Percentiles rank a stretch among this genome's conserved stretches.
phyloP scores from a whole-genome alignment of 1,140 invertebrate genomes.

The Paraescarpia echinospica region DNA sequence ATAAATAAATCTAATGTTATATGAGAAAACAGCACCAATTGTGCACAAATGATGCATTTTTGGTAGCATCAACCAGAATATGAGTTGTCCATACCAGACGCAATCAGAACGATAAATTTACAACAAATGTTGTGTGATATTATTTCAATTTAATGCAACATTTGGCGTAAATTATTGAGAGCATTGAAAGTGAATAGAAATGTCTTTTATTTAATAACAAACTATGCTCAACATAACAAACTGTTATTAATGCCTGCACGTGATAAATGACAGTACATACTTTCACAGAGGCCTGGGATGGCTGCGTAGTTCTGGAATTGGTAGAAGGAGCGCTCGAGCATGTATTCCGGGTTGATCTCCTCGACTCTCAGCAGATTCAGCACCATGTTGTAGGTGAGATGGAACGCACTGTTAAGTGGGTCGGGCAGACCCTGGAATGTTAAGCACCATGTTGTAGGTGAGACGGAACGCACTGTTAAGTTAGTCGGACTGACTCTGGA shows the following conservation, averaged over 20 bases:
- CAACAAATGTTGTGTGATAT: too few relatives aligned
- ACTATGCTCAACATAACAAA: not conserved
- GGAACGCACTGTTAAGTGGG: slow-evolving; percentile 97
- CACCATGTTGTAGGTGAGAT: slow-evolving; percentile 99
- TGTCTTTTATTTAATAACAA: too few relatives aligned
- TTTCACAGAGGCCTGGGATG: slow-evolving; percentile 85
- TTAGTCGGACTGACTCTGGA: slow-evolving; percentile 83
- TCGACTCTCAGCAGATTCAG: slow-evolving; percentile 93
- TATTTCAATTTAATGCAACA: too few relatives aligned
- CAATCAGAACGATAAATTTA: too few relatives aligned
- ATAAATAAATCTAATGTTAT: too few relatives aligned
- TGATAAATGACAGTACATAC: slow-evolving; percentile 35
- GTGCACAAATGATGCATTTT: too few relatives aligned
- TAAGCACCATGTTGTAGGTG: slow-evolving; percentile 96
- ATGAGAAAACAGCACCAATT: too few relatives aligned
- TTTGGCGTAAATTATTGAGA: too few relatives aligned
- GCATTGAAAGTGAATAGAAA: too few relatives aligned
- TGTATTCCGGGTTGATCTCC: slow-evolving; percentile 99
- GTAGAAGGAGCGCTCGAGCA: slow-evolving; percentile 97
- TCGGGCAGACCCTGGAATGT: slow-evolving; percentile 77
- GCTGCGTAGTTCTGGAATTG: slow-evolving; percentile 98
- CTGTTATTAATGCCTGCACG: not conserved
- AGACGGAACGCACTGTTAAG: slow-evolving; percentile 99
- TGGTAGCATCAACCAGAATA: too few relatives aligned
- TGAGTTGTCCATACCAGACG: too few relatives aligned